Evolutionary conservation across 2,888 invertebrate species (phyloP).

Genomic region (Parnassius orleans): DNA sequence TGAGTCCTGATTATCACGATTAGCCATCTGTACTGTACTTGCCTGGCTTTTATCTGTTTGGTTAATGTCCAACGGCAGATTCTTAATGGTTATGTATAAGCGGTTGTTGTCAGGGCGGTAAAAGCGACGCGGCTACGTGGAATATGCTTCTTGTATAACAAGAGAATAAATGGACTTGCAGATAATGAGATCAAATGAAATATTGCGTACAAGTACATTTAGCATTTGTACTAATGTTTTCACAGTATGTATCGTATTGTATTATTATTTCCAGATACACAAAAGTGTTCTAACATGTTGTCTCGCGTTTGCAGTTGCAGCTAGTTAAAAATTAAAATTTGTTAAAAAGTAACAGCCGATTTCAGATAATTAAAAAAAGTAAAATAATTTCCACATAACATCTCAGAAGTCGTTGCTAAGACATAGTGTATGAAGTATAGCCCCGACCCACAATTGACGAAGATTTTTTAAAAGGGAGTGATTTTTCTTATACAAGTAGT

Average conservation of each 20-base stretch:
- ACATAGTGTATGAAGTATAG: too few species aligned
- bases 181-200: conserved; percentile 31
- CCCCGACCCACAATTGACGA: too few species aligned
- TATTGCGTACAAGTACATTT: conserved; percentile 20
- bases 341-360: too few species aligned
- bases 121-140: conserved; percentile 25
- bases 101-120: conserved; percentile 22
- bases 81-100: conserved; percentile 37
- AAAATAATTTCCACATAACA: too few species aligned
- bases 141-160: conserved; percentile 33
- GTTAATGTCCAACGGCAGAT: conserved; percentile 43
- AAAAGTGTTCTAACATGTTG: conserved; percentile 3
- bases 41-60: conserved; percentile 44
- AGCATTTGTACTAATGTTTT: conserved; percentile 14
- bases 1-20: conserved; percentile 55
- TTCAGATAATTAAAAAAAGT: too few species aligned
- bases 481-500: too few species aligned
- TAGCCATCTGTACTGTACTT: conserved; percentile 50
- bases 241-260: conserved; percentile 20
- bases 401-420: too few species aligned
- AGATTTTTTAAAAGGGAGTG: too few species aligned
- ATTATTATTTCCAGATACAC: conserved; percentile 14
- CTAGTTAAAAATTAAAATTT: too few species aligned
- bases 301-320: conserved; percentile 17
- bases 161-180: conserved; percentile 28